These are phyloP conservation scores for Australoheros facetus DNA, from an alignment of 2,797 vertebrate genomes.

Conservation along the genomic window DNA sequence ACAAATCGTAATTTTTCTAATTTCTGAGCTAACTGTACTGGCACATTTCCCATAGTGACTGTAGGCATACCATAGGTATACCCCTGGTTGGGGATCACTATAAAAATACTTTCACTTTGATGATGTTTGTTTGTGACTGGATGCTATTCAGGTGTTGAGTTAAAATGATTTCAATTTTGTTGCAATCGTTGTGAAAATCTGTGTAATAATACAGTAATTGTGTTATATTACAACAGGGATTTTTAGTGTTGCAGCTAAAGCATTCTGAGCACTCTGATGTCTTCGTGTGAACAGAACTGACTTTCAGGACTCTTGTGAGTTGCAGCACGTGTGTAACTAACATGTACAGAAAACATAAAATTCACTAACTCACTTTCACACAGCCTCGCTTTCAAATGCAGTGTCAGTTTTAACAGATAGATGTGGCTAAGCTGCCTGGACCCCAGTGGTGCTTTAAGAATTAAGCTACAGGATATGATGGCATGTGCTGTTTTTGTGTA, in stretches of 20 bases:
- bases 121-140: too few relatives aligned
- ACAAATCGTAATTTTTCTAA: too few relatives aligned
- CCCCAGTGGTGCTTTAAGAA: constrained; percentile 37
- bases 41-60: too few relatives aligned
- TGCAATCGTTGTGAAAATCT: too few relatives aligned
- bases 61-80: too few relatives aligned
- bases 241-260: not conserved
- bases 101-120: too few relatives aligned
- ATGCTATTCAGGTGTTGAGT: too few relatives aligned
- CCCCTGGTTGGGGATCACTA: too few relatives aligned
- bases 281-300: constrained; percentile 11
- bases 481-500: constrained; percentile 33
- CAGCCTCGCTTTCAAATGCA: constrained; percentile 20
- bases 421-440: constrained; percentile 38
- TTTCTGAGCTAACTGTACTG: too few relatives aligned
- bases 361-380: constrained; percentile 29
- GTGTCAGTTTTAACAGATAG: constrained; percentile 28
- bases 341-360: constrained; percentile 24
- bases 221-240: too few relatives aligned
- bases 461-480: constrained; percentile 30
- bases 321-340: constrained; percentile 14
- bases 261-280: not conserved
- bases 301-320: constrained; percentile 36
- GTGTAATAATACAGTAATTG: not conserved
- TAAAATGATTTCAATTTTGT: too few relatives aligned